These are phyloP conservation scores for Crotalus viridis DNA, from an alignment of 2,113 vertebrate species.

Conservation along the genomic window DNA sequence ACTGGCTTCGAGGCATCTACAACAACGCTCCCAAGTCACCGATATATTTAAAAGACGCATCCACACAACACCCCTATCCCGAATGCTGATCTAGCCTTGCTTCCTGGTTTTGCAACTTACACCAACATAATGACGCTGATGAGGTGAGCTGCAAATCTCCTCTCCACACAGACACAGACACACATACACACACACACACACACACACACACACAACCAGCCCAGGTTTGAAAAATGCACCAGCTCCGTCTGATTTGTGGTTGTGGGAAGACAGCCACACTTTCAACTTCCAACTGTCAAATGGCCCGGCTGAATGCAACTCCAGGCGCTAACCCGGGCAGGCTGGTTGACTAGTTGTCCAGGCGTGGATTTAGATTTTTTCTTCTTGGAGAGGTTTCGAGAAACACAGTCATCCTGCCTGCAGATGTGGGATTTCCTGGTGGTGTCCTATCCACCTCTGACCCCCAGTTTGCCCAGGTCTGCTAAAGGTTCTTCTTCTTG, in stretches of 20 bases:
- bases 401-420: not conserved
- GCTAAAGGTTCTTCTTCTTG: not conserved
- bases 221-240: not conserved
- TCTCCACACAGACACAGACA: not conserved
- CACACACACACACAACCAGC: not conserved
- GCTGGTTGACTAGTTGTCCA: not conserved
- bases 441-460: not conserved
- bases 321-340: rapidly evolving
- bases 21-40: not conserved
- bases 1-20: not conserved
- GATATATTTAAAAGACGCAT: not conserved
- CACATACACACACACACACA: not conserved
- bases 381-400: not conserved
- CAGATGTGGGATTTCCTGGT: not conserved
- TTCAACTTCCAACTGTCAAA: not conserved
- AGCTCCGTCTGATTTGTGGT: not conserved
- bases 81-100: not conserved
- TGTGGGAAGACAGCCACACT: not conserved
- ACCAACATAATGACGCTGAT: not conserved
- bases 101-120: not conserved
- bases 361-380: not conserved
- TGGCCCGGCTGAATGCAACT: rapidly evolving
- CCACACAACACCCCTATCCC: not conserved
- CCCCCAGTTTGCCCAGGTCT: not conserved
- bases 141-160: not conserved